Evolutionary conservation across 2,888 invertebrate species (phyloP).

Genomic region (Aleiodes testaceus): DNA sequence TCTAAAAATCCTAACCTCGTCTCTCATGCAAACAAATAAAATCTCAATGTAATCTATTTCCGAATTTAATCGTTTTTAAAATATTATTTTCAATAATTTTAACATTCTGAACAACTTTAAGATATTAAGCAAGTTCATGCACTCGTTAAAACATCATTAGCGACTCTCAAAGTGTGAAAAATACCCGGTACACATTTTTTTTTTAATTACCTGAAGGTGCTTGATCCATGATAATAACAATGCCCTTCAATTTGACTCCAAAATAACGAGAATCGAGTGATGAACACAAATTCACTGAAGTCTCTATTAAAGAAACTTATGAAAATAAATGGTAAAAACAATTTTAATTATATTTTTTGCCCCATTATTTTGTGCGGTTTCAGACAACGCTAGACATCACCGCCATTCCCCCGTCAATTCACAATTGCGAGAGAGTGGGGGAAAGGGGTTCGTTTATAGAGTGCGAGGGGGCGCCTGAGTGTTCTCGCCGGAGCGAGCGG

Average conservation of each 20-base stretch:
- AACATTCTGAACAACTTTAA: not conserved
- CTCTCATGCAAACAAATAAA: not conserved
- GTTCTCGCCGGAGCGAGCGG: no score
- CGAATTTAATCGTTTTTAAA: not conserved
- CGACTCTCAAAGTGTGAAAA: constrained; percentile 19
- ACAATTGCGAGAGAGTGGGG: no score
- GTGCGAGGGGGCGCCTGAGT: no score
- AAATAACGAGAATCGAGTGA: no score
- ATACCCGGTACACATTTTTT: constrained; percentile 32
- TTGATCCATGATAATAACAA: constrained; percentile 63
- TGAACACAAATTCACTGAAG: no score
- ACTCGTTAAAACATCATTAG: constrained; percentile 16
- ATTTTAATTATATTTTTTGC: no score
- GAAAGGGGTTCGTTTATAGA: no score
- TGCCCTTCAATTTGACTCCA: not conserved
- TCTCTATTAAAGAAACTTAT: no score
- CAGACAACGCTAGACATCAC: no score
- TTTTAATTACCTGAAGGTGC: constrained; percentile 66
- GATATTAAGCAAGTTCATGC: not conserved
- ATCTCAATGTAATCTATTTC: not conserved
- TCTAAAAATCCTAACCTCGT: constrained; percentile 13
- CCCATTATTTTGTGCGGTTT: no score
- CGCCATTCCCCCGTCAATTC: no score
- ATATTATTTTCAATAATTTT: not conserved
- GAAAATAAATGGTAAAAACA: no score